Conservation (phyloP, 2,113 vertebrate species). For the Oostethus manadensis region DNA sequence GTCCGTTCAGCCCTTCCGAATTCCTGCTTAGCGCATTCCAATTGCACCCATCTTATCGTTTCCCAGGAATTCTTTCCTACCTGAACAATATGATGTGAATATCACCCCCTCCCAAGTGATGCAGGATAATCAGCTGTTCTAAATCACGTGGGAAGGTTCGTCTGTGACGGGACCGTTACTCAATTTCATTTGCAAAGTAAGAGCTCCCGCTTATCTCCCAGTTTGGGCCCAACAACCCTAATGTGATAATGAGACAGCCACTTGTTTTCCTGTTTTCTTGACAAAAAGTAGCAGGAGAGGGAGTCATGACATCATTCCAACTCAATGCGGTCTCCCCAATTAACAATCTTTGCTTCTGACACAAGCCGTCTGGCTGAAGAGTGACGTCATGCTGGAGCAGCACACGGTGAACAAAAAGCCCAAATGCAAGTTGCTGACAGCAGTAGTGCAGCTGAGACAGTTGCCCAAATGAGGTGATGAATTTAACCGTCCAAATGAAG, state of each 20-base stretch:
- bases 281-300: not conserved
- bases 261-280: constrained; percentile 22
- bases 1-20: not conserved
- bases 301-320: constrained; percentile 38
- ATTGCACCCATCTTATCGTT: not conserved
- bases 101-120: not conserved
- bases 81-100: not conserved
- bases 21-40: not conserved
- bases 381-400: constrained; percentile 46
- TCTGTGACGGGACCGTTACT: not conserved
- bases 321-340: constrained; percentile 16
- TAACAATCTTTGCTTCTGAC: constrained; percentile 37
- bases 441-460: constrained; percentile 14
- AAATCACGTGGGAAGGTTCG: not conserved
- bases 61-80: not conserved
- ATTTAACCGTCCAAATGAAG: constrained; percentile 15
- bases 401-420: constrained; percentile 32
- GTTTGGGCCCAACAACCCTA: constrained; percentile 4
- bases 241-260: constrained; percentile 47
- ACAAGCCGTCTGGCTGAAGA: constrained; percentile 15
- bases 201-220: constrained; percentile 23
- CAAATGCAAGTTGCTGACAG: constrained; percentile 34
- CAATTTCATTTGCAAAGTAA: constrained; percentile 21
- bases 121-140: not conserved
- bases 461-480: constrained; percentile 10